These are phyloP conservation scores for Phyllotreta striolata DNA, from an alignment of 2,888 invertebrate species.

Conservation along the genomic window DNA sequence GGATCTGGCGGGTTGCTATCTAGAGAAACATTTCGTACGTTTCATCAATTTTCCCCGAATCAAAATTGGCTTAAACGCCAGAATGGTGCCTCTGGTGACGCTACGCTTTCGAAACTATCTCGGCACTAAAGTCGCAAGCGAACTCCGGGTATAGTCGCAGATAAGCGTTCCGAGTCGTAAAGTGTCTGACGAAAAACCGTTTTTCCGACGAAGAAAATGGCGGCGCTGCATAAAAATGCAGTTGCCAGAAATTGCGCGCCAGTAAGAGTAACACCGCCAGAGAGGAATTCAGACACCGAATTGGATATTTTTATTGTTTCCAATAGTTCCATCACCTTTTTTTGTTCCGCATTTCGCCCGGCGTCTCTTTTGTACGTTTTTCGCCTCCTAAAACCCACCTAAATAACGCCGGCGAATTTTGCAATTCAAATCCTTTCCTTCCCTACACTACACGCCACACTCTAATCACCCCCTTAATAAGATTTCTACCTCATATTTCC, in stretches of 20 bases:
- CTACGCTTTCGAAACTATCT: conserved; percentile 34
- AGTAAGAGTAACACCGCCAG: conserved; percentile 29
- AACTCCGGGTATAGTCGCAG: conserved; percentile 35
- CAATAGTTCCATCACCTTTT: conserved; percentile 32
- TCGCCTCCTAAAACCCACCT: conserved; percentile 29
- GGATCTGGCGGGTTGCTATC: conserved; percentile 23
- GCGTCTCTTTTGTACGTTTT: conserved; percentile 27
- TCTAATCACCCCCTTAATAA: too few species aligned
- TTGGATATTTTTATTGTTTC: conserved; percentile 36
- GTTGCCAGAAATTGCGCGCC: conserved; percentile 38
- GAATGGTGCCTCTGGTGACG: conserved; percentile 24
- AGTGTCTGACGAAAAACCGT: conserved; percentile 37
- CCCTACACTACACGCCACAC: too few species aligned
- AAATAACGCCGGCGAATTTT: conserved; percentile 29
- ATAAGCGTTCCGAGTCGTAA: conserved; percentile 38
- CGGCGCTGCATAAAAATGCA: conserved; percentile 38
- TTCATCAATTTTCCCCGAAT: conserved; percentile 32
- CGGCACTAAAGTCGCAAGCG: conserved; percentile 35
- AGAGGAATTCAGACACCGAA: conserved; percentile 33
- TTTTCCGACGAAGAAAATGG: conserved; percentile 31
- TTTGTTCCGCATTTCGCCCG: conserved; percentile 17
- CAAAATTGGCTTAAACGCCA: conserved; percentile 32
- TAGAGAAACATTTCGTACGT: conserved; percentile 27
- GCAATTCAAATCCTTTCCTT: conserved; percentile 23
- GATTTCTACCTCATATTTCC: too few species aligned